Base-by-base conservation (phyloP, 2,113 vertebrate genomes). In the Carollia perspicillata region DNA sequence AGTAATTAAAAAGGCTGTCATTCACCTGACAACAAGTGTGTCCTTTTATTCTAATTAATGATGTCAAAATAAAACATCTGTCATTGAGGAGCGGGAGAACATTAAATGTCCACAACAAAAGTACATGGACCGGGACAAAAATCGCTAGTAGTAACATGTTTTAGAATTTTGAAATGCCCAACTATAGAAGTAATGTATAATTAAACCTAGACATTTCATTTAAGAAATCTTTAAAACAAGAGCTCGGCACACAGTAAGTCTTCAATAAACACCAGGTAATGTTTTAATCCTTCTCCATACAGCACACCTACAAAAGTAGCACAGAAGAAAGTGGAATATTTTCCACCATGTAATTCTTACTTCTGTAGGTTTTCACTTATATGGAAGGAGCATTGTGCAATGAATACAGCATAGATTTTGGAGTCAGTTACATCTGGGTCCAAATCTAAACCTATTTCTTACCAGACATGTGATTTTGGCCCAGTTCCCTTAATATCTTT, bases 21-120 rank as follows among this genome's bases (percentile, higher is more conserved):
- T 80, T 92, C 5, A 18, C n/a, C 2, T 96, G 94, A 60, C 55
- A 96, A 84, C 35, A 84, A 42, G 42, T n/a, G 35, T 55, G 20
- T 53, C 60, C 86, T 96, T 95, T 88, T 4, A 55, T 95, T 86
- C 26, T 71, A 79, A 79, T 69, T 87, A 14, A 71, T 55, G 68
- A 12, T 8, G 10, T 35, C 14, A 91, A 26, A 53, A 80, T 53
- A 22, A 95, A 78, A 88, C 17, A 35, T 6, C 35, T 77, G 23
- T 88, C 58, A 49, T 55, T 88, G 90, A 92, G 47, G 23, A 69
- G 58, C 1, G 44, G 28, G 6, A 37, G 47, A 22, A 16, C 23
- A 18, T 79, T 77, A 74, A 92, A 37, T 74, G 88, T 63, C 42
- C 35, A 51, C 30, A 9, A 85, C 22, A 42, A 13, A 81, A 87